A percentile compares a stretch with the other conserved stretches of the same genome.
These are phyloP conservation scores for Neodontobutis hainanensis DNA, from an alignment of 2,113 vertebrate species.

Conservation along the genomic window DNA sequence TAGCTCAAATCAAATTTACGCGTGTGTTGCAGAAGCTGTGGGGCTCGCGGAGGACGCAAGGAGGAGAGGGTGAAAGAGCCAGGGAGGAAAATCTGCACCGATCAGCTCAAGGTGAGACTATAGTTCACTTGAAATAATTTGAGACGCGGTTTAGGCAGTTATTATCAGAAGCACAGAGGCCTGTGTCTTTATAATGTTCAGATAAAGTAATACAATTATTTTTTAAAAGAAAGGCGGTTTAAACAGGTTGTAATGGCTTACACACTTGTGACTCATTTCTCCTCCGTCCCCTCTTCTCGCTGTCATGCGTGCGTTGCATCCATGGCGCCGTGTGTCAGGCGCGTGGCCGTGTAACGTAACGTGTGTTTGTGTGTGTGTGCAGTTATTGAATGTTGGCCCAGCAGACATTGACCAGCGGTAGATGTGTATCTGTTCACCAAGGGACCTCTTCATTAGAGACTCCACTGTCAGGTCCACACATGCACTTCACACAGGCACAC, in stretches of 20 bases:
- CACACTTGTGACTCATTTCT: constrained; percentile 1
- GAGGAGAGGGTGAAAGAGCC: constrained; percentile 16
- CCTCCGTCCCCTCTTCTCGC: neutral
- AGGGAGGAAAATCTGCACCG: constrained; percentile 25
- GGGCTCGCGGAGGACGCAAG: constrained; percentile 13
- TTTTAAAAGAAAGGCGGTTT: too few relatives aligned
- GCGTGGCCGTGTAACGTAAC: neutral
- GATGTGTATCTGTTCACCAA: constrained; percentile 54
- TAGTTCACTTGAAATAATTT: too few relatives aligned
- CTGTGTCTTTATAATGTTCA: too few relatives aligned
- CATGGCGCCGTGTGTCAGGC: constrained; percentile 11
- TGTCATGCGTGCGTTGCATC: constrained; percentile 1
- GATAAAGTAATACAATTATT: too few relatives aligned
- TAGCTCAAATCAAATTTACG: constrained; percentile 7
- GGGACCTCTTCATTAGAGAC: constrained; percentile 67
- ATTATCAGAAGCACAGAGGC: neutral
- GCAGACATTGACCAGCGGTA: constrained; percentile 53
- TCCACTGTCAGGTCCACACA: constrained; percentile 43
- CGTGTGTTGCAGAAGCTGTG: constrained; percentile 4
- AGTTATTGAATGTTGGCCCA: constrained; percentile 45
- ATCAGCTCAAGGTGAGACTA: constrained; percentile 59
- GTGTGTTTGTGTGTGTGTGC: neutral
- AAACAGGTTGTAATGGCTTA: neutral
- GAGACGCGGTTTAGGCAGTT: constrained; percentile 3
- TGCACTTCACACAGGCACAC: constrained; percentile 8